phyloP scores from a whole-genome alignment of 1,140 invertebrate species.

The Drosophila chauvacae region DNA sequence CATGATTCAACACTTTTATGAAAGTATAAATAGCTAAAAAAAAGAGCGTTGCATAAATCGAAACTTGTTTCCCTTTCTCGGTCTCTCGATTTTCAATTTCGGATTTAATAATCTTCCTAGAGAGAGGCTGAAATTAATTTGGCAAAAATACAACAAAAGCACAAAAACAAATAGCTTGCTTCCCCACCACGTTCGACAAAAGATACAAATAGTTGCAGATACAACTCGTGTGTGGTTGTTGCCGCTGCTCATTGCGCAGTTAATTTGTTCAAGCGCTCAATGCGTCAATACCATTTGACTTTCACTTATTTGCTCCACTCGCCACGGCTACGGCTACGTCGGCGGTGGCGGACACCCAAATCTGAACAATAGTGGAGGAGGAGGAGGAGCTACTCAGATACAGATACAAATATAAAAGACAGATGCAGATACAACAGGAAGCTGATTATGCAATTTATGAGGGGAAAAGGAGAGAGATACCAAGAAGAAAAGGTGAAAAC shows the following conservation, averaged over 20 bases:
- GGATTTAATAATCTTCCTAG: conserved; percentile 53
- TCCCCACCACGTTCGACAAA: conserved; percentile 20
- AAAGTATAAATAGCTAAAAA: conserved; percentile 16
- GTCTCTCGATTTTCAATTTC: conserved; percentile 41
- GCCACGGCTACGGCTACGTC: conserved; percentile 7
- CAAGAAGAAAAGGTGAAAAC: neutral
- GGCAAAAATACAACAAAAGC: conserved; percentile 29
- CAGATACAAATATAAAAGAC: conserved; percentile 21
- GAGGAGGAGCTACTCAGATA: conserved; percentile 20
- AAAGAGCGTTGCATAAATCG: conserved; percentile 46
- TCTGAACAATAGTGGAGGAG: conserved; percentile 43
- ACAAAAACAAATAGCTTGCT: conserved; percentile 40
- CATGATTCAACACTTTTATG: conserved; percentile 42
- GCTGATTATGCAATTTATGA: conserved; percentile 26
- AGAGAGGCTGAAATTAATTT: conserved; percentile 49
- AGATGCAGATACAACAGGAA: conserved; percentile 19
- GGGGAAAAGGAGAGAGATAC: neutral
- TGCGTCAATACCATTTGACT: conserved; percentile 81
- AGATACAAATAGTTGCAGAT: conserved; percentile 54
- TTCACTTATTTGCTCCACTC: conserved; percentile 72
- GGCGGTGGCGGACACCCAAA: conserved; percentile 36
- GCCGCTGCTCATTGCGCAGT: conserved; percentile 73
- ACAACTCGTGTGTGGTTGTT: conserved; percentile 20
- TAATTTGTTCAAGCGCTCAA: conserved; percentile 80
- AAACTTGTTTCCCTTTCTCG: conserved; percentile 52